A percentile compares a stretch with the other conserved stretches of the same genome.
phyloP scores from a whole-genome alignment of 2,888 invertebrate genomes.

The Agonopterix alstromeriana region DNA sequence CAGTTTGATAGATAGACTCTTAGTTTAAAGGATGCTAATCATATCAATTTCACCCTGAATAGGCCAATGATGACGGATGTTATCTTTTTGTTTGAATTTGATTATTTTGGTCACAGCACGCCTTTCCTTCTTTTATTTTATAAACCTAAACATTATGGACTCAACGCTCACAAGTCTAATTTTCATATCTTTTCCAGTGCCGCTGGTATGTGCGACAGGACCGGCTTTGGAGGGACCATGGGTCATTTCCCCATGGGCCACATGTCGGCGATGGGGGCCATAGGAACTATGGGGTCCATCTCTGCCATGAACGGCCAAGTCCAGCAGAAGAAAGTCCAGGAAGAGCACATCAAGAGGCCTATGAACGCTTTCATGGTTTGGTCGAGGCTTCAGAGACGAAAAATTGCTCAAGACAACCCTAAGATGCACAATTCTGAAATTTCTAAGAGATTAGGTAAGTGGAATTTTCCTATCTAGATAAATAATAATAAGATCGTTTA shows the following conservation, averaged over 20 bases:
- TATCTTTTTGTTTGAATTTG: too few species aligned
- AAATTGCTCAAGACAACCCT: conserved; percentile 98
- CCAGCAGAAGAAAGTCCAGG: conserved; percentile 78
- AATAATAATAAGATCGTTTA: too few species aligned
- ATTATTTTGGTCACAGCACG: too few species aligned
- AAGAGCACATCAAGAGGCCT: conserved; percentile 95
- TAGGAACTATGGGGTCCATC: conserved; percentile 73
- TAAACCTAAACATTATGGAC: too few species aligned
- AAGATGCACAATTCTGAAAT: conserved; percentile 99
- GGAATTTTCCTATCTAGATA: too few species aligned
- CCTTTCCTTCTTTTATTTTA: too few species aligned
- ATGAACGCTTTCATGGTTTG: conserved; percentile 99
- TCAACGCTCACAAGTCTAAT: too few species aligned
- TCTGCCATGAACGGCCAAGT: conserved; percentile 76
- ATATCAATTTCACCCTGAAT: too few species aligned
- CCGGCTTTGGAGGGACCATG: conserved; percentile 80
- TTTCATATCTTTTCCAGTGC: conserved; percentile 65
- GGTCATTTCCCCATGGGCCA: conserved; percentile 72
- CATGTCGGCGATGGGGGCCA: conserved; percentile 74
- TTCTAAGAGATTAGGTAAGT: conserved; percentile 92
- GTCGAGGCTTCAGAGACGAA: conserved; percentile 93
- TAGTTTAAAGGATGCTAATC: too few species aligned
- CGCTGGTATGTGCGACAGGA: conserved; percentile 84
- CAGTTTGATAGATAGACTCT: too few species aligned
- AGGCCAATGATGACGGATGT: too few species aligned